Conservation (phyloP, 1,140 invertebrate species). For the Bombyx mandarina region DNA sequence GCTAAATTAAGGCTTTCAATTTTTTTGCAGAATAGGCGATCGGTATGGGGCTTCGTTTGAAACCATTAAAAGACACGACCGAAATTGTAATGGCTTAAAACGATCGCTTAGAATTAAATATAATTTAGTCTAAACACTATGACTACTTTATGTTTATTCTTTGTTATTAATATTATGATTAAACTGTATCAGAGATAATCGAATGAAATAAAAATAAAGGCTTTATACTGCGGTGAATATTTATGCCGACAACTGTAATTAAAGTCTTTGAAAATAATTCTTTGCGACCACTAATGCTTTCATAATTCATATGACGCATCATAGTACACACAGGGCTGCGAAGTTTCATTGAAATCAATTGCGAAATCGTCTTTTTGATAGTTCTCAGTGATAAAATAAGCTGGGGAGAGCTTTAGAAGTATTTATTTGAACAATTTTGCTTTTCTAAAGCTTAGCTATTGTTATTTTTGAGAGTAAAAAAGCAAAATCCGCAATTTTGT, state of each 20-base stretch:
- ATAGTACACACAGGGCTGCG: no score
- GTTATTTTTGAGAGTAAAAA: no score
- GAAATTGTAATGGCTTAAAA: background rate
- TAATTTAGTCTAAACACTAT: background rate
- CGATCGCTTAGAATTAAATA: background rate
- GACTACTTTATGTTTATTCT: background rate
- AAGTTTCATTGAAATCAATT: no score
- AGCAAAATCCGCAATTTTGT: no score
- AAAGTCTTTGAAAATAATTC: conserved; percentile 26
- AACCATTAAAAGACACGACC: background rate
- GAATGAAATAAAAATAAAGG: no score
- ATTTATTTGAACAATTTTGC: no score
- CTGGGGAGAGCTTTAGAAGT: no score
- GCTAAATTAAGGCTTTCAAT: conserved; percentile 65
- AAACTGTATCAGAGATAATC: conserved; percentile 8
- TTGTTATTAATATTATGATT: background rate
- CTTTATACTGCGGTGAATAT: no score
- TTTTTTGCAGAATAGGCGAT: conserved; percentile 42
- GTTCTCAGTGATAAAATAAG: no score
- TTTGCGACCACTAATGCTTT: conserved; percentile 11
- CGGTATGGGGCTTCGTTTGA: conserved; percentile 2
- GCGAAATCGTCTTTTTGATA: no score
- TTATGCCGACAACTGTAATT: conserved; percentile 15
- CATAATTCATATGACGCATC: conserved; percentile 6
- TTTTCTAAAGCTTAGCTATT: no score